Evolutionary conservation across 2,888 invertebrate species (phyloP).

Genomic region (Chaetoderma sp.): DNA sequence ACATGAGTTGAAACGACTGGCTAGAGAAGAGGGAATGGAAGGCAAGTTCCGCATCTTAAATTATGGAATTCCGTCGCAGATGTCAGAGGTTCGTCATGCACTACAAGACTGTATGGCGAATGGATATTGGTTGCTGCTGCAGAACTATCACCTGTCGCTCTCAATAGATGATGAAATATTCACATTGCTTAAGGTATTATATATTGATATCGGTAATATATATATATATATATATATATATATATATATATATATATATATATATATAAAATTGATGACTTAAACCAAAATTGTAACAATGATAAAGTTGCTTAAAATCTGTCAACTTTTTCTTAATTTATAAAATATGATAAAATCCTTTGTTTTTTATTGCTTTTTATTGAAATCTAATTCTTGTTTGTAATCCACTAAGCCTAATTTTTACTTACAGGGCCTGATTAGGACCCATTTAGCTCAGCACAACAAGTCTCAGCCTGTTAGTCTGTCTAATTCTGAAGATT

Average conservation of each 20-base stretch:
- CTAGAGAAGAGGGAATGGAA: constrained; percentile 60
- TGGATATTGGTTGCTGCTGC: constrained; percentile 65
- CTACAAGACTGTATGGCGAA: constrained; percentile 58
- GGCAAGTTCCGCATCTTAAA: constrained; percentile 60
- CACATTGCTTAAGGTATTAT: constrained; percentile 55
- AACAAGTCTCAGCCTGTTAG: too few species aligned
- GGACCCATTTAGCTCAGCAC: too few species aligned
- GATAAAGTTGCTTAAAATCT: not conserved
- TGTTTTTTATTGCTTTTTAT: too few species aligned
- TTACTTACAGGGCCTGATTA: too few species aligned
- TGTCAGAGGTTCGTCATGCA: constrained; percentile 53
- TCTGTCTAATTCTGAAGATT: too few species aligned
- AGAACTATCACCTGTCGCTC: constrained; percentile 64
- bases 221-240: not conserved
- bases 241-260: too few species aligned
- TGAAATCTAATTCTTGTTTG: too few species aligned
- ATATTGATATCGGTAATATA: too few species aligned
- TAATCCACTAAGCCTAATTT: too few species aligned
- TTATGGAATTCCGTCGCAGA: constrained; percentile 59
- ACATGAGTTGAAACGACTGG: constrained; percentile 59
- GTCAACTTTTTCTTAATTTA: too few species aligned
- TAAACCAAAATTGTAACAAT: not conserved
- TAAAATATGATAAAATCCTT: too few species aligned
- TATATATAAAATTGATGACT: too few species aligned
- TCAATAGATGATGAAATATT: constrained; percentile 49